These are phyloP conservation scores for Luffia ferchaultella DNA, from an alignment of 2,888 invertebrate species.

Conservation along the genomic window DNA sequence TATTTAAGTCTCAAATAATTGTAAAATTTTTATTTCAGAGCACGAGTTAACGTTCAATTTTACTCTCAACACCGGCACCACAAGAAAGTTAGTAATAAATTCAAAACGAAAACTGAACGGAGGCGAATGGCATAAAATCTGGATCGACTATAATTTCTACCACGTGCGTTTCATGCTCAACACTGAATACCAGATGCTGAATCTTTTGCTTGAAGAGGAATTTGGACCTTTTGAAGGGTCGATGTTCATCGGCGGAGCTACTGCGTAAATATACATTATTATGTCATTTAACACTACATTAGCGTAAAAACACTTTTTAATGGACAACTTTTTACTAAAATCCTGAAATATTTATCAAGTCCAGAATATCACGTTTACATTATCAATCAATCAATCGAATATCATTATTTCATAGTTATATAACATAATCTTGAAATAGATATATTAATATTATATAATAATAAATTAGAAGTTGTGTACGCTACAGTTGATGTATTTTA, in stretches of 20 bases:
- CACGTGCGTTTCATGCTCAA: conserved; percentile 94
- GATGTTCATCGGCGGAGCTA: conserved; percentile 93
- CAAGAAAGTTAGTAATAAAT: conserved; percentile 82
- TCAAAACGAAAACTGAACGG: conserved; percentile 85
- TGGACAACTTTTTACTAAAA: no score
- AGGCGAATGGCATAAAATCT: conserved; percentile 96
- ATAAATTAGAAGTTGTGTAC: no score
- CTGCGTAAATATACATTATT: conserved; percentile 78
- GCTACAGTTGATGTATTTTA: no score
- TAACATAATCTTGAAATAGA: no score
- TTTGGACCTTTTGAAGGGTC: conserved; percentile 93
- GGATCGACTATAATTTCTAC: conserved; percentile 94
- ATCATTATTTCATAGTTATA: no score
- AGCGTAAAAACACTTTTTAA: no score
- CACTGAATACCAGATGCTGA: conserved; percentile 88
- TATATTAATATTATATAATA: no score
- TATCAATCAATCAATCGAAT: no score
- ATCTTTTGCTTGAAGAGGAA: conserved; percentile 83
- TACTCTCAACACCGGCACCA: conserved; percentile 84
- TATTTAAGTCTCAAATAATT: no score
- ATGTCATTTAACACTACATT: background rate
- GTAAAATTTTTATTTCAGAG: conserved; percentile 58
- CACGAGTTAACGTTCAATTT: conserved; percentile 90
- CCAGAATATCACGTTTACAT: no score
- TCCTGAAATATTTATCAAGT: no score